Base-by-base conservation (phyloP, 2,797 vertebrate genomes). In the Petrocephalus schoutedeni region DNA sequence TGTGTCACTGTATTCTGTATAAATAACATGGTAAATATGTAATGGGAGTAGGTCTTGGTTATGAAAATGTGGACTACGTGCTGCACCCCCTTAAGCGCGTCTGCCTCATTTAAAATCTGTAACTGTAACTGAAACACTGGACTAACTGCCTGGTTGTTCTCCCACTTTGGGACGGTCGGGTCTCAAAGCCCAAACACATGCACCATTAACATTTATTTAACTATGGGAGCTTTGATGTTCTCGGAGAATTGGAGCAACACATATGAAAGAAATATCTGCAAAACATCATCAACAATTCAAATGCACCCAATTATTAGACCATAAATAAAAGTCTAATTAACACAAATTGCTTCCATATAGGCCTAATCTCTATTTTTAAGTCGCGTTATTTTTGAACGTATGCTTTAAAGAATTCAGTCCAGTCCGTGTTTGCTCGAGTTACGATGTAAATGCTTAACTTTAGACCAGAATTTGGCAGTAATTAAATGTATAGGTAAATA, bases 291-390 rank as follows among this genome's bases (percentile, higher is more conserved):
- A 96, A 92, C 95, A 94, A 93, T 93, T 95, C 94, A 96, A 97
- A 95, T 93, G 92, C 89, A 89, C 92, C 95, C 94, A 96, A 95
- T 94, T 93, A 96, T 95, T 93, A 91, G 92, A 91, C 92, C 91
- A 92, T 92, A 95, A 96, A 95, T 96, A 96, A 95, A 95, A 94
- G 94, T 88, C 93, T 96, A 96, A 96, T 96, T 97, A 96, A 94
- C 95, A 96, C 94, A 90, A 95, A 96, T 95, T 95, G 93, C 94
- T 96, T 95, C 95, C 95, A 94, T 94, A 95, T 94, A 94, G 94
- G 6, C 36, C 36, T 41, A 71, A 6, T 93, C 94, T 93, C 94
- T 95, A 94, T 95, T 93, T 95, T 93, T 93, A 91, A 88, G 87
- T 92, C 32, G 8, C 0, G 89, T 92, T 32, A 67, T 86, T 88